These are phyloP conservation scores for Lophotis ruficrista DNA, from an alignment of 2,113 vertebrate species.

Conservation along the genomic window DNA sequence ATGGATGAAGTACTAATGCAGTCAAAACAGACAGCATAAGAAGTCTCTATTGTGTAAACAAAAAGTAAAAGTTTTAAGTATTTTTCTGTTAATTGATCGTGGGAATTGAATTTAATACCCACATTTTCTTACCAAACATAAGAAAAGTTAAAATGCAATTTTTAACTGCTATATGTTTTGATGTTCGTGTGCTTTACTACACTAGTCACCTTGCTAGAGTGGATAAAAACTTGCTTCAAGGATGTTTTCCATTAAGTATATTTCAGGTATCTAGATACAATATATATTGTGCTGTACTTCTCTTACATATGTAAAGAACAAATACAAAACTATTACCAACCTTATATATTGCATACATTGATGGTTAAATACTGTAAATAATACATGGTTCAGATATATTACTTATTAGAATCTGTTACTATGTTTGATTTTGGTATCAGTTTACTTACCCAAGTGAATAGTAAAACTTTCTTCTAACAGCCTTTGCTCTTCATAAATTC, in stretches of 20 bases:
- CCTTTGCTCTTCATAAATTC: slow-evolving; percentile 91
- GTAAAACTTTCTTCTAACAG: slow-evolving; percentile 98
- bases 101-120: not conserved
- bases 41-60: not conserved
- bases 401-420: not conserved
- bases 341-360: not conserved
- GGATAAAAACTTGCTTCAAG: not conserved
- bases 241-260: not conserved
- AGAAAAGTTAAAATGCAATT: not conserved
- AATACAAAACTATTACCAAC: not conserved
- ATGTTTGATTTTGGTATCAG: not conserved
- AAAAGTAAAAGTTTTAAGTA: not conserved
- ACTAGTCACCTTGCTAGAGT: not conserved
- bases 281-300: not conserved
- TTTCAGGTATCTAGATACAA: not conserved
- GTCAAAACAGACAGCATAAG: not conserved
- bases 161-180: not conserved
- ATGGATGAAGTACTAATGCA: not conserved
- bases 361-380: not conserved
- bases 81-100: not conserved
- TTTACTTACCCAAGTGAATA: slow-evolving; percentile 90
- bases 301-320: not conserved
- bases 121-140: not conserved
- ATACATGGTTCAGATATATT: not conserved
- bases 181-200: not conserved